Conservation (phyloP, 2,113 vertebrate species). For the Morone chrysops region DNA sequence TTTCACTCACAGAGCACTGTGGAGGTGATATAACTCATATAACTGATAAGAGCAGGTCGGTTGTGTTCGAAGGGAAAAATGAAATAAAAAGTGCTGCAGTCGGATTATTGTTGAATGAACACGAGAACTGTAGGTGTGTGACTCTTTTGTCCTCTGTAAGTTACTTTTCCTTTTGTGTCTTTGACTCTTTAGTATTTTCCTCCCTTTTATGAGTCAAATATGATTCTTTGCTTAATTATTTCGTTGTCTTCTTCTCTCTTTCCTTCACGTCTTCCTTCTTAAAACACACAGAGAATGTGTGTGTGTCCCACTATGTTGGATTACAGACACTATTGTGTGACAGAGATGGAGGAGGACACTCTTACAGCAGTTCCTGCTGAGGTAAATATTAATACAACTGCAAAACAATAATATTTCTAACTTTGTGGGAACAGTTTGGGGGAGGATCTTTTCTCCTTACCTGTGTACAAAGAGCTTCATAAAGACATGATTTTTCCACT, state of each 20-base stretch:
- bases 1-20: neutral
- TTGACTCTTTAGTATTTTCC: neutral
- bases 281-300: neutral
- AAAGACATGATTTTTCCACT: neutral
- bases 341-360: too few species aligned
- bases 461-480: neutral
- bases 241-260: neutral
- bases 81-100: constrained; percentile 23
- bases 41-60: constrained; percentile 44
- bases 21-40: constrained; percentile 38
- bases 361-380: too few species aligned
- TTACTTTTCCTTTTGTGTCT: constrained; percentile 19
- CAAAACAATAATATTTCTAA: too few species aligned
- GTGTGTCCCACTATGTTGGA: neutral
- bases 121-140: neutral
- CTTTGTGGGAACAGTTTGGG: neutral
- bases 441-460: neutral
- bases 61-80: constrained; percentile 8
- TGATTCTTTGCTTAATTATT: constrained; percentile 10
- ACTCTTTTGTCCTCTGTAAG: neutral
- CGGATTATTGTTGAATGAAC: constrained; percentile 4
- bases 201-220: constrained; percentile 1
- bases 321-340: neutral
- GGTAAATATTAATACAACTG: too few species aligned
- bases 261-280: neutral